Conservation (phyloP, 1,140 invertebrate genomes). For the Drosophila tani region DNA sequence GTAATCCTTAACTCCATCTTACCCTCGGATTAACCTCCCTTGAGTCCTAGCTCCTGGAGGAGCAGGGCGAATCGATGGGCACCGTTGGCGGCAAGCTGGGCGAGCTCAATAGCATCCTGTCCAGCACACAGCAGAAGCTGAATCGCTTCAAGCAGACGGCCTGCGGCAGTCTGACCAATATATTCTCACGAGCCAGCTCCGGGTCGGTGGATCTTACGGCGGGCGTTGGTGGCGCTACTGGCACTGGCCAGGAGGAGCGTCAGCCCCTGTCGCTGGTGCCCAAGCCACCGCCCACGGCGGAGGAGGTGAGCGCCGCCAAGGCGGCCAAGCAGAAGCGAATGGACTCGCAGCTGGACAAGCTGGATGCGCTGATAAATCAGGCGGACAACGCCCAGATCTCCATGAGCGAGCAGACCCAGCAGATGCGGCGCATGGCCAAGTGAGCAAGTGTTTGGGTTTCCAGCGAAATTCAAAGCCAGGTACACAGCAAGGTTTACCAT, state of each 20-base stretch:
- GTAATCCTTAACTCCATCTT: no score
- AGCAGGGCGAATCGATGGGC: slow-evolving; percentile 90
- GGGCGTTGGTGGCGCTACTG: slow-evolving; percentile 25
- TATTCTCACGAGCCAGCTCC: slow-evolving; percentile 73
- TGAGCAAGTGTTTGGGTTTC: slow-evolving; percentile 70
- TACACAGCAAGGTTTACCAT: slow-evolving; percentile 1
- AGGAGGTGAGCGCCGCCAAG: slow-evolving; percentile 71
- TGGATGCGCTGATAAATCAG: slow-evolving; percentile 88
- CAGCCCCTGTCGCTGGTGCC: slow-evolving; percentile 70
- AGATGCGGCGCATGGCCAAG: slow-evolving; percentile 89
- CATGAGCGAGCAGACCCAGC: slow-evolving; percentile 89
- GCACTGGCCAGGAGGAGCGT: slow-evolving; percentile 56
- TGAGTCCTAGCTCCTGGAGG: slow-evolving; percentile 87
- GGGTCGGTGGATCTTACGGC: slow-evolving; percentile 70
- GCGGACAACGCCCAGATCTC: slow-evolving; percentile 89
- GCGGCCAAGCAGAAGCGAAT: slow-evolving; percentile 87
- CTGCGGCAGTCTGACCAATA: slow-evolving; percentile 72
- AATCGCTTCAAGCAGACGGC: slow-evolving; percentile 91
- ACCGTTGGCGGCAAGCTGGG: slow-evolving; percentile 91
- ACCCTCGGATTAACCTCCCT: no score
- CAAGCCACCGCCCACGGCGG: slow-evolving; percentile 67
- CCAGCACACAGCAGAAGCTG: slow-evolving; percentile 93
- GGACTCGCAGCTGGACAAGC: slow-evolving; percentile 87
- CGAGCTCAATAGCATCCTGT: slow-evolving; percentile 92
- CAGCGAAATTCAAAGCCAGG: slow-evolving; percentile 9